Conservation (phyloP, 2,797 vertebrate species). For the Hemitrygon akajei region DNA sequence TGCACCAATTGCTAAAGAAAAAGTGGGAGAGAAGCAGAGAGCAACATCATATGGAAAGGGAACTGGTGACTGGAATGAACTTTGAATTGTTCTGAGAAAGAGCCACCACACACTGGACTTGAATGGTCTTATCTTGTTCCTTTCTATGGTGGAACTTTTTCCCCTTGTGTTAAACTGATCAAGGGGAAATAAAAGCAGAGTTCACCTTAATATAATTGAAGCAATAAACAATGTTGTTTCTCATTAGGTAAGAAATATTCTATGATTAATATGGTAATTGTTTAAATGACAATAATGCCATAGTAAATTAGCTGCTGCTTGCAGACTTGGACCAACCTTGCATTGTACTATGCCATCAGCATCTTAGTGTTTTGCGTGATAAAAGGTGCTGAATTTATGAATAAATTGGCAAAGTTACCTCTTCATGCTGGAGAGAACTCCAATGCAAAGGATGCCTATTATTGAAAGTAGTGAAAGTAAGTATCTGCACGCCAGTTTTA, state of each 20-base stretch:
- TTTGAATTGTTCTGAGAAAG: neutral
- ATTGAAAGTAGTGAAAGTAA: neutral
- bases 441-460: neutral
- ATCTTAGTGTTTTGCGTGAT: neutral
- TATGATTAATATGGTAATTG: neutral
- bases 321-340: neutral
- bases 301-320: neutral
- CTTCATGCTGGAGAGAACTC: neutral
- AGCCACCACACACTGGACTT: neutral
- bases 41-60: neutral
- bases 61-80: neutral
- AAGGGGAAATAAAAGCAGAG: neutral
- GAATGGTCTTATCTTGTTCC: neutral
- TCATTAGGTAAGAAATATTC: neutral
- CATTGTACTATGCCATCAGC: neutral
- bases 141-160: neutral
- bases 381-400: conserved; percentile 4
- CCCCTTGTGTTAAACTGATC: neutral
- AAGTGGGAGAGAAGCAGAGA: neutral
- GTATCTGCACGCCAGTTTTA: neutral
- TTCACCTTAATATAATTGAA: neutral
- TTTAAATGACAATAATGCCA: neutral
- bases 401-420: neutral
- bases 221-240: neutral
- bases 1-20: neutral